Percentiles rank a stretch among this genome's conserved stretches.
Evolutionary conservation across 2,888 invertebrate species (phyloP).

Genomic region (Zeuzera pyrina): DNA sequence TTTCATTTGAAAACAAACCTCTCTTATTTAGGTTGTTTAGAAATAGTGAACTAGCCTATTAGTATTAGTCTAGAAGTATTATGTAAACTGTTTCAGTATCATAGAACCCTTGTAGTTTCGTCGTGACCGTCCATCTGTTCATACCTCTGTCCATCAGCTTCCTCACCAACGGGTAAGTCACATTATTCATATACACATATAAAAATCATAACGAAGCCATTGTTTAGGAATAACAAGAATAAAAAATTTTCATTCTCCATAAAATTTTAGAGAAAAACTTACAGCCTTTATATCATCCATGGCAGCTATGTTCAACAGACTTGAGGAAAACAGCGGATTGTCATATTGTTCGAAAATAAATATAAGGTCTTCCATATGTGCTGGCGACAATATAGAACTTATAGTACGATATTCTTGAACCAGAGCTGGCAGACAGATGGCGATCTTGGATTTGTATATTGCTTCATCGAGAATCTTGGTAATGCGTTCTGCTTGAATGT

Average conservation of each 20-base stretch:
- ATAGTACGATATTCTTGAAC: slow-evolving; percentile 49
- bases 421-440: slow-evolving; percentile 44
- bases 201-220: too few species aligned
- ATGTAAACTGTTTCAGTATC: too few species aligned
- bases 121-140: too few species aligned
- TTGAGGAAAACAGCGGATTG: slow-evolving; percentile 46
- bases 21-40: too few species aligned
- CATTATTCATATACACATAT: too few species aligned
- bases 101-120: too few species aligned
- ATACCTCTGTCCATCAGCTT: too few species aligned
- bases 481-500: slow-evolving; percentile 69
- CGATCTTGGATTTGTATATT: slow-evolving; percentile 59
- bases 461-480: slow-evolving; percentile 64
- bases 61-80: too few species aligned
- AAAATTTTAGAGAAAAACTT: slow-evolving; percentile 18
- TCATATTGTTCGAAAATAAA: slow-evolving; percentile 63
- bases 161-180: too few species aligned
- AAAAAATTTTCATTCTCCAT: slow-evolving; percentile 8
- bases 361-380: slow-evolving; percentile 53
- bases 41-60: too few species aligned
- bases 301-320: slow-evolving; percentile 45
- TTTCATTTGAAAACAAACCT: too few species aligned
- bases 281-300: slow-evolving; percentile 55
- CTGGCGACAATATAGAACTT: slow-evolving; percentile 28
- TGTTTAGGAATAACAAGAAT: too few species aligned